Evolutionary conservation across 1,140 invertebrate species (phyloP).

Genomic region (Lepidurus arcticus): DNA sequence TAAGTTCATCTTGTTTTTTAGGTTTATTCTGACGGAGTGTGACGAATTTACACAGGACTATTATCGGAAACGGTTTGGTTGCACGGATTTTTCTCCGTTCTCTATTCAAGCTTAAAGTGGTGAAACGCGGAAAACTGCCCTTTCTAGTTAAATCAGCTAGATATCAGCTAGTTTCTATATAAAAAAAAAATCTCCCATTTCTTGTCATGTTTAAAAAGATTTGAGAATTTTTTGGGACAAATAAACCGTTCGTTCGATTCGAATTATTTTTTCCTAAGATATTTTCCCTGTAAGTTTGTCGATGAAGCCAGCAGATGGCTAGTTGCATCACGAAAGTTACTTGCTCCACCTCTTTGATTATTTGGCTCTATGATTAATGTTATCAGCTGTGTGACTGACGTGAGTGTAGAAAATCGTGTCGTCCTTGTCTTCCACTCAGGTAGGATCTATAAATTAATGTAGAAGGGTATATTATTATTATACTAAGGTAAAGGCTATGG

Average conservation of each 20-base stretch:
- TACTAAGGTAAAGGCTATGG: too few species aligned
- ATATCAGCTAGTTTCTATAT: too few species aligned
- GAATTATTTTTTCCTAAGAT: not conserved
- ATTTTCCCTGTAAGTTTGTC: not conserved
- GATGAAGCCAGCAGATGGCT: not conserved
- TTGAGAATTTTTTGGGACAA: too few species aligned
- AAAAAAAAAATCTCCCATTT: too few species aligned
- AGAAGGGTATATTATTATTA: too few species aligned
- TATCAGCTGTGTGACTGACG: not conserved
- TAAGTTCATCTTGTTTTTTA: not conserved
- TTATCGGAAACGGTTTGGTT: constrained; percentile 28
- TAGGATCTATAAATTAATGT: too few species aligned
- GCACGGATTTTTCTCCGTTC: constrained; percentile 29
- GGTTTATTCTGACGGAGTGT: constrained; percentile 31
- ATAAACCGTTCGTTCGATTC: too few species aligned
- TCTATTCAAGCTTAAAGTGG: not conserved
- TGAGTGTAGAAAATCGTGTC: not conserved
- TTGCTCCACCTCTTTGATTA: not conserved
- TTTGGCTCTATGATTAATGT: not conserved
- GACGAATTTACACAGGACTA: constrained; percentile 32
- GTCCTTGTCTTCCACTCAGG: too few species aligned
- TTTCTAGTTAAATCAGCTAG: too few species aligned
- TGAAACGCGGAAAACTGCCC: not conserved
- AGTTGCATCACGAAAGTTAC: not conserved
- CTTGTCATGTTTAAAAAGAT: too few species aligned